Evolutionary conservation across 2,797 vertebrate species (phyloP).

Genomic region (Apodemus agrarius): DNA sequence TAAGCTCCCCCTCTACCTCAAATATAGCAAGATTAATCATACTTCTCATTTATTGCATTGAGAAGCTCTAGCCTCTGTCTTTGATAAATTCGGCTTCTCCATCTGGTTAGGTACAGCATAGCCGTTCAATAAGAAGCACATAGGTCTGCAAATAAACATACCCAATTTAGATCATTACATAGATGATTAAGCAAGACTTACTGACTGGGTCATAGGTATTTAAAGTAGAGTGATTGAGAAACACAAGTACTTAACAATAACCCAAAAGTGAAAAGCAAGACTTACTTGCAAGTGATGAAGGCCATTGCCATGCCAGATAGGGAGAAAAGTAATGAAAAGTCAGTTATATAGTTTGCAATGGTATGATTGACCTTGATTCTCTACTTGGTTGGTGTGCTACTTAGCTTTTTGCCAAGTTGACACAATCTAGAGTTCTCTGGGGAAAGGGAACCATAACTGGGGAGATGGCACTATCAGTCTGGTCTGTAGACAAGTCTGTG

Average conservation of each 20-base stretch:
- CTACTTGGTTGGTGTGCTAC: not conserved
- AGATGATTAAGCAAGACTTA: conserved; percentile 20
- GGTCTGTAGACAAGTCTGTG: not conserved
- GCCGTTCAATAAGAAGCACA: conserved; percentile 22
- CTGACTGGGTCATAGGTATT: not conserved
- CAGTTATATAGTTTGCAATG: not conserved
- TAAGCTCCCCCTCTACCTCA: not conserved
- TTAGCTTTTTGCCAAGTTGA: not conserved
- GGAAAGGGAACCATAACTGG: not conserved
- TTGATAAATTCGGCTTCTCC: not conserved
- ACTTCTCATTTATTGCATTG: not conserved
- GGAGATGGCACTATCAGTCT: not conserved
- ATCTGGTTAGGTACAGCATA: not conserved
- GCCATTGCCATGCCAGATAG: not conserved
- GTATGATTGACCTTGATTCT: not conserved
- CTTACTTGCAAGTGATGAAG: conserved; percentile 18
- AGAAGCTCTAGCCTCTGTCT: not conserved
- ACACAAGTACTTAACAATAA: not conserved
- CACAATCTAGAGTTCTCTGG: not conserved
- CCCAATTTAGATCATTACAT: conserved; percentile 6
- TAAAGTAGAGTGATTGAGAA: conserved; percentile 21
- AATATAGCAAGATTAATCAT: conserved; percentile 18
- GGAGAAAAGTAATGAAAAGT: not conserved
- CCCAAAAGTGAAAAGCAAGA: not conserved
- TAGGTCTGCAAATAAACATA: not conserved